These are phyloP conservation scores for Zalophus californianus DNA, from an alignment of 2,797 vertebrate genomes.

Conservation along the genomic window DNA sequence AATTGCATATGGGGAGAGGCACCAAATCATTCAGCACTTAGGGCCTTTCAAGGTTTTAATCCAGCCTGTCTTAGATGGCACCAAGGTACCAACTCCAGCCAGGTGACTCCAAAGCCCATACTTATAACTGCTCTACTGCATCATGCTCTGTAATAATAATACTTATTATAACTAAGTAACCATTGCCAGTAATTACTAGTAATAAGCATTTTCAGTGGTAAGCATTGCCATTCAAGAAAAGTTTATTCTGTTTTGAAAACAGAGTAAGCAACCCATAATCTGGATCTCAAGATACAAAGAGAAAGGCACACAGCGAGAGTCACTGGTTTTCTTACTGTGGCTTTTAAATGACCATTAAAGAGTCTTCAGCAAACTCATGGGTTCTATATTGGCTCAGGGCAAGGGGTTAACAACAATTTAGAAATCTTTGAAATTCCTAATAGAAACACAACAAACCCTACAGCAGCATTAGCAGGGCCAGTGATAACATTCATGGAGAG, in stretches of 20 bases:
- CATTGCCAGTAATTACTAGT: conserved; percentile 16
- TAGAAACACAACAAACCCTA: conserved; percentile 73
- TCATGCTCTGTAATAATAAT: not conserved
- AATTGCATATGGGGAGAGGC: not conserved
- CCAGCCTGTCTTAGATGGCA: not conserved
- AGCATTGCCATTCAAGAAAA: conserved; percentile 51
- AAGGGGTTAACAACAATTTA: conserved; percentile 75
- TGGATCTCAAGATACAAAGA: conserved; percentile 57
- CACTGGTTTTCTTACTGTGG: conserved; percentile 6
- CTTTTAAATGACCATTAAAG: conserved; percentile 39
- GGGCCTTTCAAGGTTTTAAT: conserved; percentile 50
- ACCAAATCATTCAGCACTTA: not conserved
- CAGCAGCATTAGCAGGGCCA: conserved; percentile 60
- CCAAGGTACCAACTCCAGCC: not conserved
- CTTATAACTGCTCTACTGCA: not conserved
- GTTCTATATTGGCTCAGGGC: conserved; percentile 54
- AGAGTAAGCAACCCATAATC: conserved; percentile 61
- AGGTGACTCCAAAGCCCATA: not conserved
- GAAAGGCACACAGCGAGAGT: not conserved
- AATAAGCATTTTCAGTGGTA: conserved; percentile 24
- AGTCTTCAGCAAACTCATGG: not conserved
- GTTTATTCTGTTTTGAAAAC: conserved; percentile 54
- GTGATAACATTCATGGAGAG: conserved; percentile 9
- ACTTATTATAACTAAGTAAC: conserved; percentile 33
- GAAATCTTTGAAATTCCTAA: conserved; percentile 78